Evolutionary conservation across 2,888 invertebrate genomes (phyloP), one percentile per base, ranked within the genome.

Genomic region (Piscicola geometra): DNA sequence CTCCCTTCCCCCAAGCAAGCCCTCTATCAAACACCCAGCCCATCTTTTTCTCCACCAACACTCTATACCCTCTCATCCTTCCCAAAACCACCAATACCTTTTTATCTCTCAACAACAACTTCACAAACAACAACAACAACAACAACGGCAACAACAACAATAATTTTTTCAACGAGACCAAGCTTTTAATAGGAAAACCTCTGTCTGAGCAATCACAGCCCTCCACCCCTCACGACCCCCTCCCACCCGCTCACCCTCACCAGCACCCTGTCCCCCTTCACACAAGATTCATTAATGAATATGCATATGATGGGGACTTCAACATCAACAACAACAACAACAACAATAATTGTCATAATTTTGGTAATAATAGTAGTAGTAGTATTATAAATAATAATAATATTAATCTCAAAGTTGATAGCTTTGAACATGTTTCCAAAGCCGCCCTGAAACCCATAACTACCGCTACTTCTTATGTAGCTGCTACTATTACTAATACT

Each of bases 81-180:
- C 60, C 60, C 21, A 18, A 5, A 56, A 56, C 9, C 60, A 15
- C 21, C 3, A 56, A 56, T 15, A 21, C 21, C 9, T 47, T 47
- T 9, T 47, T 47, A 21, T 47, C 9, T 47, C 50, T n/a, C n/a
- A n/a, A n/a, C n/a, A n/a, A n/a, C n/a, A n/a, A n/a, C n/a, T n/a
- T n/a, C n/a, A n/a, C n/a, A n/a, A 30, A 30, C 21, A 30, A 3
- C 9, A 64, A 30, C 64, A 30, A 64, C 64, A 64, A 30, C 64
- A 64, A 30, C 64, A 70, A 70, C 70, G 25, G 9, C 70, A 70
- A 70, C 70, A 47, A 41, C 41, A 70, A 25, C 70, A 35, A 32
- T 28, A n/a, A 70, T 21, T 5, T 21, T 70, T 70, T 25, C 70
- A 12, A n/a, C 41, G 28, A 21, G n/a, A 70, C 41, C 15, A 41